These are phyloP conservation scores for Oopsacas minuta DNA, from an alignment of 37 sponge, comb jelly and placozoan species.

Conservation along the genomic window DNA sequence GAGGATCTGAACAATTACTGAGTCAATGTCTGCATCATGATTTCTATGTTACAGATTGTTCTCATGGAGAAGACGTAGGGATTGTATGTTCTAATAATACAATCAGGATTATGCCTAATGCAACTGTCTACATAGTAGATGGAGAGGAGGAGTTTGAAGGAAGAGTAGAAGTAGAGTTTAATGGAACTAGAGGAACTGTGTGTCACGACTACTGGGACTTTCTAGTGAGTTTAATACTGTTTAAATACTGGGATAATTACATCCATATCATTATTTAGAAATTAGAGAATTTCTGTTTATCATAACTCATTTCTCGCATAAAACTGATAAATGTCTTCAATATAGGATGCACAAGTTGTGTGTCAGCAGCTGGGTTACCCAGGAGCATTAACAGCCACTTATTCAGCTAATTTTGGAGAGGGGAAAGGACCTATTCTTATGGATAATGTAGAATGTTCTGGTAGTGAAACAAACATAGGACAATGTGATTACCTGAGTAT, in stretches of 20 bases:
- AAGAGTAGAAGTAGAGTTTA: neutral
- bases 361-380: neutral
- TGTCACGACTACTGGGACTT: neutral
- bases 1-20: neutral
- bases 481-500: neutral
- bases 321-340: too few species aligned
- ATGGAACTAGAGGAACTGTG: neutral
- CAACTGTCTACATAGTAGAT: neutral
- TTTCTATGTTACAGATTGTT: neutral
- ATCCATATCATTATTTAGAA: too few species aligned
- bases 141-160: neutral
- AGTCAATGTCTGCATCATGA: neutral
- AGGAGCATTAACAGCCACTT: neutral
- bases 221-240: neutral
- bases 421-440: neutral
- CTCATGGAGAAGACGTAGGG: neutral
- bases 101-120: neutral
- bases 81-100: neutral
- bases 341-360: conserved; percentile 5
- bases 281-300: too few species aligned
- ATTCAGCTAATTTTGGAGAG: neutral
- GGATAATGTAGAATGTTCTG: conserved; percentile 5
- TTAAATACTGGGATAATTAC: too few species aligned
- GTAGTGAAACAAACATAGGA: neutral
- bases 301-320: too few species aligned